Evolutionary conservation across 1,140 invertebrate genomes (phyloP).

Genomic region (Spodoptera litura): DNA sequence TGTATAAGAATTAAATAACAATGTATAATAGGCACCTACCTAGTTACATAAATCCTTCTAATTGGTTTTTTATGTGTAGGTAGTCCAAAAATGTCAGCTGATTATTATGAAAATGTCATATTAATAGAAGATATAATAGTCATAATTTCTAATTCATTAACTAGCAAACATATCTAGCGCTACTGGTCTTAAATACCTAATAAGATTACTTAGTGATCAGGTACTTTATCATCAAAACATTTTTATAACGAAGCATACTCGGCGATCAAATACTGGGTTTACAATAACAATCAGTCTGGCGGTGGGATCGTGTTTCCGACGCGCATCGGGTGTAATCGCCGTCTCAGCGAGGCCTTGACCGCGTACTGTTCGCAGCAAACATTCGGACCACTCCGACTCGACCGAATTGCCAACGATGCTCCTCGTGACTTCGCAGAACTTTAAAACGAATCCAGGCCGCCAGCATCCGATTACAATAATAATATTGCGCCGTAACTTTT

Average conservation of each 20-base stretch:
- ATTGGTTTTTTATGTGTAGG: no score
- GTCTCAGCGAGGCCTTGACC: constrained; percentile 77
- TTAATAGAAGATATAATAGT: no score
- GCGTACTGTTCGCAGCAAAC: constrained; percentile 52
- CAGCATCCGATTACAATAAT: constrained; percentile 64
- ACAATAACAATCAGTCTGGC: constrained; percentile 56
- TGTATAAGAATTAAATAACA: no score
- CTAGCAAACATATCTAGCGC: no score
- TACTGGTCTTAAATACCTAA: no score
- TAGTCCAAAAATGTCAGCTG: no score
- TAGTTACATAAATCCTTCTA: no score
- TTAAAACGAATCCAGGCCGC: constrained; percentile 53
- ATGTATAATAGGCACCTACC: no score
- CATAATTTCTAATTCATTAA: no score
- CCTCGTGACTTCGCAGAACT: constrained; percentile 67
- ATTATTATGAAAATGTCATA: no score
- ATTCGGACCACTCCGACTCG: constrained; percentile 45
- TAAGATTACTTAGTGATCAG: no score
- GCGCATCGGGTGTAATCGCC: constrained; percentile 63
- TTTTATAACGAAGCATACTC: neutral
- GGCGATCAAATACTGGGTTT: constrained; percentile 35
- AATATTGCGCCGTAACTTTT: constrained; percentile 54
- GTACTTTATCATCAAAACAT: neutral
- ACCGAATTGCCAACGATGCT: constrained; percentile 57
- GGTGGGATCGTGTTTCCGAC: constrained; percentile 64